These are phyloP conservation scores for Drosophila anceps DNA, from an alignment of 2,888 invertebrate species.

Conservation along the genomic window DNA sequence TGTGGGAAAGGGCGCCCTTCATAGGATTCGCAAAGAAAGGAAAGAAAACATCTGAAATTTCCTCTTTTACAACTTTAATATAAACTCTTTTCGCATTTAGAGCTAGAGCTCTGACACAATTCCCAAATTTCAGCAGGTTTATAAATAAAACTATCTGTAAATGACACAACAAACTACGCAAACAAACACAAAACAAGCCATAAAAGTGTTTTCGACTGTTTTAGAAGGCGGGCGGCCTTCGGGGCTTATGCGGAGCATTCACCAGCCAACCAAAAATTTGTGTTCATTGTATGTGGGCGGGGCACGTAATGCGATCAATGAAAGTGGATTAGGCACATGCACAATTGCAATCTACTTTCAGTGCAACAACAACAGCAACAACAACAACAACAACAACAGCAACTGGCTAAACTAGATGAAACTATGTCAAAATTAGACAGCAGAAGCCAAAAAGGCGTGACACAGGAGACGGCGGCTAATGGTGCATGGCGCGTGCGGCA, in stretches of 20 bases:
- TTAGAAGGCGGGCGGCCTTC: constrained; percentile 38
- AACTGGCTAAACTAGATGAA: constrained; percentile 34
- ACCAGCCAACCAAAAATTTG: constrained; percentile 14
- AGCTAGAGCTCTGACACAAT: not conserved
- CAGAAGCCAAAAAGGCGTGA: constrained; percentile 69
- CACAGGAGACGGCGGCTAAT: constrained; percentile 2
- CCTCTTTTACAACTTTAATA: not conserved
- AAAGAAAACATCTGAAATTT: not conserved
- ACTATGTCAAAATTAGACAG: constrained; percentile 74
- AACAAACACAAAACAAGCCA: constrained; percentile 49
- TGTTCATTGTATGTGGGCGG: constrained; percentile 13
- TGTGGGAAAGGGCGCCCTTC: too few relatives aligned
- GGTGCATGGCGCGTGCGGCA: constrained; percentile 19
- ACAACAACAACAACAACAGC: too few relatives aligned
- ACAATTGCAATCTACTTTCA: constrained; percentile 62
- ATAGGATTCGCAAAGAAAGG: too few relatives aligned
- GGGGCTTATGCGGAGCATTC: constrained; percentile 38
- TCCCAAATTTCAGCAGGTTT: not conserved
- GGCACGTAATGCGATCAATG: constrained; percentile 64
- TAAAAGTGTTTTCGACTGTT: constrained; percentile 65
- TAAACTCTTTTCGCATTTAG: not conserved
- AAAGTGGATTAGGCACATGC: constrained; percentile 67
- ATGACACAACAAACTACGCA: constrained; percentile 5
- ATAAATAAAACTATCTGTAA: constrained; percentile 1
- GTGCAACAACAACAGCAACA: constrained; percentile 36